Percentiles rank a stretch among this genome's conserved stretches.
These are phyloP conservation scores for Diplodus puntazzo DNA, from an alignment of 2,797 vertebrate species.

Conservation along the genomic window DNA sequence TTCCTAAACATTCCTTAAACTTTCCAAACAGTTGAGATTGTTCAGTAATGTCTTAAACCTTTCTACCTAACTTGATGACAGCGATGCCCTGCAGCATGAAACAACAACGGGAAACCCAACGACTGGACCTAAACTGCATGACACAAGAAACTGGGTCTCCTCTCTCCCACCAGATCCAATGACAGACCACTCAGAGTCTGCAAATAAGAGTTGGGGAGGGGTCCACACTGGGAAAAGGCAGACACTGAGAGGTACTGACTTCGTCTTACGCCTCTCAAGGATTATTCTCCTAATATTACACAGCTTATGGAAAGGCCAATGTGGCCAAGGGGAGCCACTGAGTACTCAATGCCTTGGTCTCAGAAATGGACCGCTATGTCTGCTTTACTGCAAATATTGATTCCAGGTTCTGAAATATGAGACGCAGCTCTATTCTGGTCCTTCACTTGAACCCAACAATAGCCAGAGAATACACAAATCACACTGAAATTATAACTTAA, in stretches of 20 bases:
- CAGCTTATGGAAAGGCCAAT: constrained; percentile 81
- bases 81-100: constrained; percentile 73
- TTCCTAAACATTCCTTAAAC: constrained; percentile 13
- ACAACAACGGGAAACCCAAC: constrained; percentile 68
- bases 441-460: constrained; percentile 15
- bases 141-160: constrained; percentile 69
- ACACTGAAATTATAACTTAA: not conserved
- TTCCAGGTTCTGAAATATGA: constrained; percentile 38
- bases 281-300: constrained; percentile 90
- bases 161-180: constrained; percentile 84
- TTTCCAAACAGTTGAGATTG: constrained; percentile 24
- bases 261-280: constrained; percentile 73
- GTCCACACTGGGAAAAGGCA: constrained; percentile 62
- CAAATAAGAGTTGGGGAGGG: constrained; percentile 73
- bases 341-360: constrained; percentile 57
- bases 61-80: constrained; percentile 70
- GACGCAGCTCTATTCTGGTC: constrained; percentile 22
- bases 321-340: constrained; percentile 49
- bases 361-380: constrained; percentile 41
- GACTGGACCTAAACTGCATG: constrained; percentile 53
- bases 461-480: not conserved
- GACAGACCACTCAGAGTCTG: constrained; percentile 78
- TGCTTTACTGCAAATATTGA: constrained; percentile 26
- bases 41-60: constrained; percentile 36
- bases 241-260: constrained; percentile 78